Evolutionary conservation across 30 jellyfish, hydroid and myxozoan genomes (phyloP).

Genomic region (Morbakka virulenta): DNA sequence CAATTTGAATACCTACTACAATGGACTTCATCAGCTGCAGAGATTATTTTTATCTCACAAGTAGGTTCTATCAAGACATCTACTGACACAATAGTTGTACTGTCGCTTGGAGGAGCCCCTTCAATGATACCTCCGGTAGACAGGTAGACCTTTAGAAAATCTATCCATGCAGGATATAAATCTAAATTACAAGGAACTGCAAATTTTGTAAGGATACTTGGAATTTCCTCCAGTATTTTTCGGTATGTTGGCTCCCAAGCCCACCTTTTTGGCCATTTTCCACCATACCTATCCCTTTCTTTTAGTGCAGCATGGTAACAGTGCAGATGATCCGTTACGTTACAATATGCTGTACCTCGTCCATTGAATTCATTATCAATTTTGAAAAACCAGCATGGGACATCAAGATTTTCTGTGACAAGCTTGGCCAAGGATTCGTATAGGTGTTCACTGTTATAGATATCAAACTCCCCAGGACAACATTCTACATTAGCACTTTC

Average conservation of each 20-base stretch:
- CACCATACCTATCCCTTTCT: constrained; percentile 84
- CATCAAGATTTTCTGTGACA: constrained; percentile 54
- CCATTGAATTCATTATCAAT: constrained; percentile 86
- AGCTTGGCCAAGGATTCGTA: constrained; percentile 74
- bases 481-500: constrained; percentile 65
- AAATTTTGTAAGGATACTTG: constrained; percentile 48
- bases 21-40: constrained; percentile 93
- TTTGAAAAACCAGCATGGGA: constrained; percentile 80
- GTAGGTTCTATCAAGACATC: constrained; percentile 81
- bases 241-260: constrained; percentile 71
- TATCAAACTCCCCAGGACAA: constrained; percentile 79
- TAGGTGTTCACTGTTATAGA: constrained; percentile 57
- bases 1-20: constrained; percentile 56
- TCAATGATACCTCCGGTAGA: constrained; percentile 80
- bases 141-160: neutral
- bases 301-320: constrained; percentile 68
- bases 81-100: constrained; percentile 74
- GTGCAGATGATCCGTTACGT: constrained; percentile 53
- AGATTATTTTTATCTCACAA: constrained; percentile 48
- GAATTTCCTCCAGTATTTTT: constrained; percentile 66
- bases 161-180: constrained; percentile 45
- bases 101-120: constrained; percentile 89
- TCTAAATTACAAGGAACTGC: constrained; percentile 46
- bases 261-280: constrained; percentile 91
- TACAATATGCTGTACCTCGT: constrained; percentile 91